Base-by-base conservation (phyloP, 2,113 vertebrate genomes). In the Leucopsar rothschildi region DNA sequence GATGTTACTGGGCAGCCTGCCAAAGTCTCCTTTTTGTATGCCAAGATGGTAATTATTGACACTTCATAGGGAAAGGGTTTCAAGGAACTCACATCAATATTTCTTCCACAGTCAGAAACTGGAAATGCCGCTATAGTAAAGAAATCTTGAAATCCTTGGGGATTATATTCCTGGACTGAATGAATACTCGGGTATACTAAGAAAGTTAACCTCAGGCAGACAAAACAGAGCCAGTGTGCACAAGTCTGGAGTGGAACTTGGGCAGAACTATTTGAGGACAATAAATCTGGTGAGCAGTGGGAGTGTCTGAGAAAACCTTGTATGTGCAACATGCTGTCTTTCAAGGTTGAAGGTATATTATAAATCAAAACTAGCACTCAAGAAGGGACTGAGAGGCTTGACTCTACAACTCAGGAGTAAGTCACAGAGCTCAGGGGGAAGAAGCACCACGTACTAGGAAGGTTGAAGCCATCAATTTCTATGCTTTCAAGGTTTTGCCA, bases 11-110 rank as follows among this genome's bases (percentile, higher is more conserved):
- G 97, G 97, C 96, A 82, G 64, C 66, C 94, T 97, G 98, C 98
- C 98, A 98, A 97, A 95, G 95, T 35, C 96, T 97, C 85, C 88
- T 95, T 97, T 97, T 96, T 96, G 92, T 95, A 94, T 94, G 96
- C 97, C 91, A 95, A 94, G 93, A 91, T 92, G 94, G 96, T 97
- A 97, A 97, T 98, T 98, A 98, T 97, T 98, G 97, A 98, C 97
- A 96, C 86, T 94, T 97, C 92, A 85, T 90, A 97, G 96, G 82
- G 83, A 96, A 97, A 95, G 85, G 92, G 92, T 98, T 98, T 98
- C 95, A 97, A 98, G 97, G 94, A 97, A 97, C 92, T 97, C 92
- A 89, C 92, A 93, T 97, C 95, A 97, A 97, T 98, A 97, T 95
- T 97, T 98, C 96, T 96, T 95, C 95, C 96, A 91, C 88, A 95